Percentiles rank a stretch among this genome's conserved stretches.
Evolutionary conservation across 2,888 invertebrate genomes (phyloP).

Genomic region (Scaptomyza polygonia): DNA sequence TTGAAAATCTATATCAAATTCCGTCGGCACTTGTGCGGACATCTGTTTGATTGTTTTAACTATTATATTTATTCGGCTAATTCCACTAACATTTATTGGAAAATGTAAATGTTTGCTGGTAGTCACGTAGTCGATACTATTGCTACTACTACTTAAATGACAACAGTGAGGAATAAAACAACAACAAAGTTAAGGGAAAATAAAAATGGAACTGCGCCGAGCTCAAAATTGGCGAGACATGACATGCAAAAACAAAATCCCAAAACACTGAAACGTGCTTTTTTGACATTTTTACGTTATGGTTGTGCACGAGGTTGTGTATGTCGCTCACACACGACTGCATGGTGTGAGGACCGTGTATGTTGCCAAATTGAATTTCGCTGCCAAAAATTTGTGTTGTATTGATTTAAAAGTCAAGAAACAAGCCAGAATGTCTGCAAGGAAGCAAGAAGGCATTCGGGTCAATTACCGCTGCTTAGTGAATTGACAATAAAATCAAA

Average conservation of each 20-base stretch:
- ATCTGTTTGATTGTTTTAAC: slow-evolving; percentile 58
- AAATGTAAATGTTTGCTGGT: slow-evolving; percentile 63
- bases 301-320: slow-evolving; percentile 16
- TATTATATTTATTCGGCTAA: slow-evolving; percentile 52
- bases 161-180: slow-evolving; percentile 29
- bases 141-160: slow-evolving; percentile 28
- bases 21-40: neutral
- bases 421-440: neutral
- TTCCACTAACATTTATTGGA: slow-evolving; percentile 63
- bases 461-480: slow-evolving; percentile 75
- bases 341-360: slow-evolving; percentile 16
- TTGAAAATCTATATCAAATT: neutral
- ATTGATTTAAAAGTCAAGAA: slow-evolving; percentile 56
- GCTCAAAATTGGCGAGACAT: slow-evolving; percentile 69
- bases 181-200: slow-evolving; percentile 3
- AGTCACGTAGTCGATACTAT: slow-evolving; percentile 68
- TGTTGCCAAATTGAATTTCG: slow-evolving; percentile 69
- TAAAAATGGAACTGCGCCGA: slow-evolving; percentile 31
- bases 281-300: slow-evolving; percentile 69
- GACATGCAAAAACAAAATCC: slow-evolving; percentile 78
- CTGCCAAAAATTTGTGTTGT: slow-evolving; percentile 57
- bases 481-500: slow-evolving; percentile 64
- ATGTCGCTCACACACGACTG: neutral
- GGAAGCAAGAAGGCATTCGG: slow-evolving; percentile 52
- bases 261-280: slow-evolving; percentile 77